Evolutionary conservation across 1,140 invertebrate species (phyloP).

Genomic region (Rhyacophila brunnea): DNA sequence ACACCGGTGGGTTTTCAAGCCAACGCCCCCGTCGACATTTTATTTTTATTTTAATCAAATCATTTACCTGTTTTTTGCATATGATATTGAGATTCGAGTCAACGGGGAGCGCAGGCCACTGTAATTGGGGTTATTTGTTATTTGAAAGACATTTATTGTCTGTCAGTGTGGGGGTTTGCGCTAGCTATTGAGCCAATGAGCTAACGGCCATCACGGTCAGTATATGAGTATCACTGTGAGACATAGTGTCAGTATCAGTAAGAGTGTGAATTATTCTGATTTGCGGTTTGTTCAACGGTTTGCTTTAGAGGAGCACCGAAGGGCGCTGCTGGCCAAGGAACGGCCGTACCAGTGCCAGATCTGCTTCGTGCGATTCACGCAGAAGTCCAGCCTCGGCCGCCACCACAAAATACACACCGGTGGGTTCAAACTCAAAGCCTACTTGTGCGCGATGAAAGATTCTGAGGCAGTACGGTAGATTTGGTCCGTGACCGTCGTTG

Average conservation of each 20-base stretch:
- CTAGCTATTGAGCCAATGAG: too few relatives aligned
- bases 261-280: too few relatives aligned
- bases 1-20: slow-evolving; percentile 61
- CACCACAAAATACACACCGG: slow-evolving; percentile 48
- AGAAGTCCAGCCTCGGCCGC: slow-evolving; percentile 48
- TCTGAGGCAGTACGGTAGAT: slow-evolving; percentile 44
- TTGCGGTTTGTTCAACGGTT: slow-evolving; percentile 15
- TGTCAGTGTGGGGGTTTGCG: too few relatives aligned
- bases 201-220: too few relatives aligned
- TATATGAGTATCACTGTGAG: too few relatives aligned
- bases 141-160: too few relatives aligned
- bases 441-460: slow-evolving; percentile 39
- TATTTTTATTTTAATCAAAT: slow-evolving; percentile 4
- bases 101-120: not conserved
- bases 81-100: slow-evolving; percentile 12
- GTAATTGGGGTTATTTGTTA: too few relatives aligned
- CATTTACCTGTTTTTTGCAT: not conserved
- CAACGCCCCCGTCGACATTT: slow-evolving; percentile 8
- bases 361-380: slow-evolving; percentile 55
- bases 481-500: slow-evolving; percentile 8
- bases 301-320: slow-evolving; percentile 44
- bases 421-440: slow-evolving; percentile 38
- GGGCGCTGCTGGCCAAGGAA: slow-evolving; percentile 51
- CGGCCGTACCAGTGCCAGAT: slow-evolving; percentile 55
- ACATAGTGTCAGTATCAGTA: too few relatives aligned